Evolutionary conservation across 2,797 vertebrate genomes (phyloP), one percentile per base, ranked within the genome.

Genomic region (Chelon auratus): DNA sequence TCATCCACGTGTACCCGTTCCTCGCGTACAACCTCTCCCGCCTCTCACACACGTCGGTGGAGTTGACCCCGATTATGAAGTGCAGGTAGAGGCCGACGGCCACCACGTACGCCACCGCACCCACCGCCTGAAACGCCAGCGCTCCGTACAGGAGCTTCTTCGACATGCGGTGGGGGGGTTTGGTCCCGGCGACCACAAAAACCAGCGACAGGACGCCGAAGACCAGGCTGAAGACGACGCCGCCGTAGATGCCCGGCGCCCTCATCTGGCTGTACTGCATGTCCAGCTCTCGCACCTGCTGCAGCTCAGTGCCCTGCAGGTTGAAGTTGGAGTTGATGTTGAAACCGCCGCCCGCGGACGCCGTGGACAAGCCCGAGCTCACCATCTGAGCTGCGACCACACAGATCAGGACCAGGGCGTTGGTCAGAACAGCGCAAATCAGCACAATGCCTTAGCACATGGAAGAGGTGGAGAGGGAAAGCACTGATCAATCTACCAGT

Each of bases 1-100:
- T 96, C 97, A 98, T 97, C 93, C 96, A 98, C 54, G 96, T 98
- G 73, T 97, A 97, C 40, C 98, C 97, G 0, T 84, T 94, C 5
- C 96, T 89, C 0, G 93, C 91, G 0, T 99, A 99, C 42, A 99
- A 82, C 52, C 94, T 89, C 86, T 95, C 95, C 0, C 98, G 95
- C 45, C 9, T 63, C 81, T 58, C 33, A 78, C 98, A 99, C 22
- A 95, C 90, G 0, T 99, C 96, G 0, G 96, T 97, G 57, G 95
- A 36, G 33, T 99, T 99, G 62, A 99, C 94, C 33, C 42, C 36
- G 58, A 92, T 93, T 73, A 99, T 90, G 0, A 94, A 95, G 52
- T 98, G 93, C 63, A 99, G 91, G 89, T 97, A 99, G 42, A 98
- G 90, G 22, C 96, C 95, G 0, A 97, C 94, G 0, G 96, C 97